Evolutionary conservation across 2,113 vertebrate species (phyloP).

Genomic region (Acinonyx jubatus): DNA sequence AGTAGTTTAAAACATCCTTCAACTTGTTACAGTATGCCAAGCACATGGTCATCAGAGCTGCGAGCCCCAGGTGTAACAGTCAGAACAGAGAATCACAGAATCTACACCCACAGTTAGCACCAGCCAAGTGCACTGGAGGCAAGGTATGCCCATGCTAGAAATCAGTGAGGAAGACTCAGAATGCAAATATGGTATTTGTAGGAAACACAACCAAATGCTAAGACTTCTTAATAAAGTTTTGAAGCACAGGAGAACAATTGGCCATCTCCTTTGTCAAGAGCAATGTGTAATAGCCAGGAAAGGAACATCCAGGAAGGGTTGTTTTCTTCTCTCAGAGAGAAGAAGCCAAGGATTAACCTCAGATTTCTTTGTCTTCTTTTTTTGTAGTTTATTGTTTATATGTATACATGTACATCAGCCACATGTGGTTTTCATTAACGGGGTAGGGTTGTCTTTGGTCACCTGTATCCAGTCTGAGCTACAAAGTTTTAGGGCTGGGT

Average conservation of each 20-base stretch:
- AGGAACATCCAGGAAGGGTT: neutral
- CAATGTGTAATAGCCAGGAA: neutral
- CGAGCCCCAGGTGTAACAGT: neutral
- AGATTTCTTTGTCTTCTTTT: neutral
- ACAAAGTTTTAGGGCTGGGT: neutral
- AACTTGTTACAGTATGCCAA: neutral
- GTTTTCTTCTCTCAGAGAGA: neutral
- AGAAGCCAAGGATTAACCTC: neutral
- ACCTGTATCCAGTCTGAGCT: neutral
- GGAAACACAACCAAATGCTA: neutral
- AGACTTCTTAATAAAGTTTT: neutral
- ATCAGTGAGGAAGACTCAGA: neutral
- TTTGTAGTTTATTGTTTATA: neutral
- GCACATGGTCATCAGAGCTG: neutral
- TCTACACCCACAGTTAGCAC: neutral
- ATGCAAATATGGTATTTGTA: neutral
- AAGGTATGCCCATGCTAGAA: neutral
- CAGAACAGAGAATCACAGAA: neutral
- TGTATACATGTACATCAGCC: neutral
- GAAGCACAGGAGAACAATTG: neutral
- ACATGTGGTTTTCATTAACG: neutral
- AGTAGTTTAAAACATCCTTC: neutral
- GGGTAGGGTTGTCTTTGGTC: neutral
- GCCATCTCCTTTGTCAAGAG: neutral
- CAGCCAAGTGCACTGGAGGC: neutral